These are phyloP conservation scores for Tetrapedia diversipes DNA, from an alignment of 2,888 invertebrate genomes.

Conservation along the genomic window DNA sequence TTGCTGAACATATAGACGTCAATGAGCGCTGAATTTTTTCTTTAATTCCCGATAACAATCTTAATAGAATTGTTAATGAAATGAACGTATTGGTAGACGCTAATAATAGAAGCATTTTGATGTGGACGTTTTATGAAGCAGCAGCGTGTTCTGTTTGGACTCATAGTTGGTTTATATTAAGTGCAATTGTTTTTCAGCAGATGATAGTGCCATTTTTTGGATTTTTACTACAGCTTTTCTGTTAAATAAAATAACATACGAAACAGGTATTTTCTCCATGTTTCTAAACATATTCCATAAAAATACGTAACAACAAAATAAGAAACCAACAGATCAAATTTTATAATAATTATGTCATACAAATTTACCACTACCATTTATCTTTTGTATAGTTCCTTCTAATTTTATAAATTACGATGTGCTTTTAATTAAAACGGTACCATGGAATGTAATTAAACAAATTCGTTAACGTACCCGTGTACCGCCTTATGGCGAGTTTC, in stretches of 20 bases:
- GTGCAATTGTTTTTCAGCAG: no score
- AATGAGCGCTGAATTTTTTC: constrained; percentile 11
- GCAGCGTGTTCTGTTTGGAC: no score
- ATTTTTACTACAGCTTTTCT: no score
- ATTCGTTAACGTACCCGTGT: neutral
- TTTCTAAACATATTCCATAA: neutral
- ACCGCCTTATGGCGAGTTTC: neutral
- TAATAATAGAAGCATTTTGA: constrained; percentile 27
- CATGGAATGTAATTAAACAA: neutral
- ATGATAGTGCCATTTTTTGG: neutral
- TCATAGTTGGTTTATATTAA: neutral
- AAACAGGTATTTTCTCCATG: no score
- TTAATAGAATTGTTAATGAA: constrained; percentile 23
- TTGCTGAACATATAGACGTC: neutral
- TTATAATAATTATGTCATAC: neutral
- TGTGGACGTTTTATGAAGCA: neutral
- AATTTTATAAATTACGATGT: no score
- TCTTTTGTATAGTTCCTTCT: no score
- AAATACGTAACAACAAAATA: neutral
- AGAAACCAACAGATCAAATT: neutral
- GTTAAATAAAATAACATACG: no score
- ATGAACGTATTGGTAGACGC: constrained; percentile 11
- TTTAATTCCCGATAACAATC: constrained; percentile 23
- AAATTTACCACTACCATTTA: no score
- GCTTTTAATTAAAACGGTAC: neutral